Evolutionary conservation across 2,113 vertebrate genomes (phyloP).

Genomic region (Oreotrochilus melanogaster): DNA sequence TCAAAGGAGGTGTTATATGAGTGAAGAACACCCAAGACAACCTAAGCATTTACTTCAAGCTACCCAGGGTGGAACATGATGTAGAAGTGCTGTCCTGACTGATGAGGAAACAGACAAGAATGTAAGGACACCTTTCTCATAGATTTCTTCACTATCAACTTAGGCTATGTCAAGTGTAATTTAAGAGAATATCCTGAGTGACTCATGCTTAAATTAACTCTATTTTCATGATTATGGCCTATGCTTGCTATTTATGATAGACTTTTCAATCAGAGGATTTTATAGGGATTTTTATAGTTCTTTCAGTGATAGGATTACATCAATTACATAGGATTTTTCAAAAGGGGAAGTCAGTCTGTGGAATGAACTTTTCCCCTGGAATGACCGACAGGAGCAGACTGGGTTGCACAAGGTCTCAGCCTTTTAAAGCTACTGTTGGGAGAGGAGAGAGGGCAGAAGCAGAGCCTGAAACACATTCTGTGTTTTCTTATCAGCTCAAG

Average conservation of each 20-base stretch:
- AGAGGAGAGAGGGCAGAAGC: background rate
- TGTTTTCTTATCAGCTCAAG: background rate
- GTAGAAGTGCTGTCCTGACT: background rate
- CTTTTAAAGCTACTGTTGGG: background rate
- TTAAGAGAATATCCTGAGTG: background rate
- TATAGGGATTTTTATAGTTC: background rate
- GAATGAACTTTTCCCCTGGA: background rate
- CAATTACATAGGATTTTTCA: background rate
- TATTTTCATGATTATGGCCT: background rate
- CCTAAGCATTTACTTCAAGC: background rate
- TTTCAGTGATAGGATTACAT: background rate
- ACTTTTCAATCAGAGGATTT: background rate
- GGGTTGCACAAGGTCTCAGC: background rate
- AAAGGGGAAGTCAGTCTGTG: background rate
- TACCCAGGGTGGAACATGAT: background rate
- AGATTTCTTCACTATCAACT: background rate
- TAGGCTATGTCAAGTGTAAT: background rate
- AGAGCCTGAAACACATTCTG: accelerated
- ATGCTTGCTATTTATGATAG: background rate
- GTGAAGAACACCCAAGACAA: background rate
- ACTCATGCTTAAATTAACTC: background rate
- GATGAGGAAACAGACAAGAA: background rate
- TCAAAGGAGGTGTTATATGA: background rate
- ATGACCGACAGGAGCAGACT: background rate
- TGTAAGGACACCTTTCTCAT: background rate